These are phyloP conservation scores for Endotricha flammealis DNA, from an alignment of 2,888 invertebrate genomes.

Conservation along the genomic window DNA sequence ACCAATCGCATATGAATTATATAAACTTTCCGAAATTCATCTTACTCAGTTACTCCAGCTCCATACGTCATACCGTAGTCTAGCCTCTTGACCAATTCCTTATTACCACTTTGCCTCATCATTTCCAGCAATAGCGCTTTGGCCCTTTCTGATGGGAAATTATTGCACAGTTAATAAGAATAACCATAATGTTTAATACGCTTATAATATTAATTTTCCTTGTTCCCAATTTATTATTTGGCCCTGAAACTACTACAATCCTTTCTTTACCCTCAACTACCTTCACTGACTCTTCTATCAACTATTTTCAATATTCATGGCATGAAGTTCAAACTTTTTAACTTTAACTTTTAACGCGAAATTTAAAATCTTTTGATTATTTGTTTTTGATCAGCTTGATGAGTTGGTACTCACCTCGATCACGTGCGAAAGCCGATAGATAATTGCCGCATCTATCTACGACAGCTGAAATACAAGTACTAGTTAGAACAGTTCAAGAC, in stretches of 20 bases:
- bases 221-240: no score
- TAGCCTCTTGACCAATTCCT: constrained; percentile 35
- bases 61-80: constrained; percentile 40
- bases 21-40: no score
- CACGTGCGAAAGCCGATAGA: constrained; percentile 49
- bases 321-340: no score
- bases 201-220: no score
- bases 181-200: no score
- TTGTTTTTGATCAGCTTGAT: constrained; percentile 1
- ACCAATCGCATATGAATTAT: constrained; percentile 1
- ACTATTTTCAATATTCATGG: no score
- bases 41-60: constrained; percentile 47
- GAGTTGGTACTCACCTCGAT: constrained; percentile 42
- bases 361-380: not conserved
- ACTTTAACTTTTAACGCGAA: no score
- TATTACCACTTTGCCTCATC: constrained; percentile 41
- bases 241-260: no score
- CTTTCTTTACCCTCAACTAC: not conserved
- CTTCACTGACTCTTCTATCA: not conserved
- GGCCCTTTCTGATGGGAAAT: constrained; percentile 45
- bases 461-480: constrained; percentile 38
- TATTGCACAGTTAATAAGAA: no score
- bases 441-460: constrained; percentile 42
- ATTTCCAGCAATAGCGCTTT: constrained; percentile 34
- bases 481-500: not conserved